These are phyloP conservation scores for Cephalopterus ornatus DNA, from an alignment of 2,113 vertebrate genomes.

Conservation along the genomic window DNA sequence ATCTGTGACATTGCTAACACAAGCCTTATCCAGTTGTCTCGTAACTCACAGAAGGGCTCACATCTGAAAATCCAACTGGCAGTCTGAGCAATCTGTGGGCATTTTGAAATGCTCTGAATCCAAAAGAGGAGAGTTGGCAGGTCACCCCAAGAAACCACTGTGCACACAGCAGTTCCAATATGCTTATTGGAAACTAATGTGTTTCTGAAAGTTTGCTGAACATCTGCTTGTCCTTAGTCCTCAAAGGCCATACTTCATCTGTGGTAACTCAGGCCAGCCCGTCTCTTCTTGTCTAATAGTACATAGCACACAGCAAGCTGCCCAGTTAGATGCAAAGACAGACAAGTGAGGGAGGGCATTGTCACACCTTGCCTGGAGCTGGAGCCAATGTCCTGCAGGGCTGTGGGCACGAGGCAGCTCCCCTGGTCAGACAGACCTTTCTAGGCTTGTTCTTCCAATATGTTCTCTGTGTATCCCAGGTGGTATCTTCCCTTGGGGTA, in stretches of 20 bases:
- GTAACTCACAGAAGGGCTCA: background rate
- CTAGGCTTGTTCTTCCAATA: background rate
- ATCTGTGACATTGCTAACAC: background rate
- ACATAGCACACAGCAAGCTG: background rate
- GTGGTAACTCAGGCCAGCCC: background rate
- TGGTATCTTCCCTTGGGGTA: background rate
- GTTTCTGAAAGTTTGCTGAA: background rate
- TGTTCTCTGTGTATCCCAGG: background rate
- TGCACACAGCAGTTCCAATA: background rate
- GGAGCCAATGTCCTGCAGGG: rapidly evolving
- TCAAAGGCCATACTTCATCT: background rate
- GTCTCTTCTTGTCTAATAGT: background rate
- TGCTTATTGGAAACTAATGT: rapidly evolving
- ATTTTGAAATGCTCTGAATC: background rate
- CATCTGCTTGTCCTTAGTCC: background rate
- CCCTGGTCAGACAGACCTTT: background rate
- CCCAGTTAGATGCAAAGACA: background rate
- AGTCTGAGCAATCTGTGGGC: background rate
- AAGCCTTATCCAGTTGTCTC: background rate
- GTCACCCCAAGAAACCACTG: background rate
- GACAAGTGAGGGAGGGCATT: background rate
- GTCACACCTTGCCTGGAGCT: background rate
- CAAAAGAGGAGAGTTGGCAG: background rate
- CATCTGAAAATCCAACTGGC: background rate
- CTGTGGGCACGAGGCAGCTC: background rate